phyloP scores from a whole-genome alignment of 2,113 vertebrate genomes.

The Phycodurus eques region DNA sequence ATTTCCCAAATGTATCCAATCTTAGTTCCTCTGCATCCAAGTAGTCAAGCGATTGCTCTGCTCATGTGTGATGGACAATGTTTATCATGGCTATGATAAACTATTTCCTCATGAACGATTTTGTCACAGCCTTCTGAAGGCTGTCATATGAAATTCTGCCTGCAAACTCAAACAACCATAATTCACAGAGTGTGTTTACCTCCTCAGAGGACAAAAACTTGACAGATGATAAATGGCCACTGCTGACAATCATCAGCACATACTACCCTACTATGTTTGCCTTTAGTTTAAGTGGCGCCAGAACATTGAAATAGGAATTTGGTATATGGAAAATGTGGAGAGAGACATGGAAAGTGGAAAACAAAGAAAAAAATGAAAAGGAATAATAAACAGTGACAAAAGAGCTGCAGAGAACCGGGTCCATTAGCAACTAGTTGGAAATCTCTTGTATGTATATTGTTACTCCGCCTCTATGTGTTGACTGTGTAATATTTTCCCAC shows the following conservation, averaged over 20 bases:
- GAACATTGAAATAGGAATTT: constrained; percentile 87
- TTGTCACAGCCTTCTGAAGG: constrained; percentile 75
- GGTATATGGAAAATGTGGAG: constrained; percentile 77
- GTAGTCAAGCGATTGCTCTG: constrained; percentile 38
- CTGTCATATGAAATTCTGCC: constrained; percentile 84
- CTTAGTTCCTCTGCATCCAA: constrained; percentile 33
- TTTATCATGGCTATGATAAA: constrained; percentile 70
- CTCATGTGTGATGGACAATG: constrained; percentile 63
- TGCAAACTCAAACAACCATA: constrained; percentile 87
- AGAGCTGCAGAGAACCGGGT: constrained; percentile 33
- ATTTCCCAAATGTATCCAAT: constrained; percentile 31
- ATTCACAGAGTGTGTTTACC: constrained; percentile 91
- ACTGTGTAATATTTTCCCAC: constrained; percentile 49
- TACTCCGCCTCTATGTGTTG: constrained; percentile 41
- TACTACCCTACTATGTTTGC: constrained; percentile 84
- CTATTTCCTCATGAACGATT: constrained; percentile 74
- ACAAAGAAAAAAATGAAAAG: constrained; percentile 13
- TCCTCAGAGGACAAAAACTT: constrained; percentile 86
- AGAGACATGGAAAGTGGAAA: constrained; percentile 76
- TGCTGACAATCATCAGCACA: constrained; percentile 90
- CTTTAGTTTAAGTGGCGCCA: constrained; percentile 89
- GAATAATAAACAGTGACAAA: constrained; percentile 16
- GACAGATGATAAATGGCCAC: constrained; percentile 94
- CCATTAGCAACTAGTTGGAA: constrained; percentile 73
- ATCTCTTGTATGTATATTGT: constrained; percentile 58